Evolutionary conservation across 2,797 vertebrate genomes (phyloP).

Genomic region (Chelon auratus): DNA sequence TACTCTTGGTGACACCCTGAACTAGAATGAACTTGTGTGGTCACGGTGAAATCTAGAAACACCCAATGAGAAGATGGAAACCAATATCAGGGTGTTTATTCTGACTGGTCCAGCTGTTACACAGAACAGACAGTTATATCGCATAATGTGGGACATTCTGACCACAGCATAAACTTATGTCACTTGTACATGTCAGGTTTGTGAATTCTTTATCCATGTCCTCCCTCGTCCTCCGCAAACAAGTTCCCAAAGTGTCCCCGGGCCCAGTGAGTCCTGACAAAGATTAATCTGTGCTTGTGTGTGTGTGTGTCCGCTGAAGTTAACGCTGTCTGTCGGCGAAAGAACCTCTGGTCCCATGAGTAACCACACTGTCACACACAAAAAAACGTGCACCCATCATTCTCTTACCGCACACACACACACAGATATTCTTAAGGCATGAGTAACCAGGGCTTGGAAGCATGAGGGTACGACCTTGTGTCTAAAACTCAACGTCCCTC

Average conservation of each 20-base stretch:
- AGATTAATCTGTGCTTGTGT: slow-evolving; percentile 69
- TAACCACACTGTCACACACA: slow-evolving; percentile 62
- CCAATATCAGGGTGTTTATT: too few relatives aligned
- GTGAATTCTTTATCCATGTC: slow-evolving; percentile 34
- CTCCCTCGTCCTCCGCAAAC: slow-evolving; percentile 59
- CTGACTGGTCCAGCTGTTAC: too few relatives aligned
- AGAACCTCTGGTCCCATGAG: slow-evolving; percentile 76
- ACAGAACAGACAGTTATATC: neutral
- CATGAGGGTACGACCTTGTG: slow-evolving; percentile 70
- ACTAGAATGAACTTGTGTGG: too few relatives aligned
- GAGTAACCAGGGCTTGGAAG: slow-evolving; percentile 67
- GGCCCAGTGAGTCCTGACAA: slow-evolving; percentile 65
- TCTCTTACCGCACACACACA: slow-evolving; percentile 14
- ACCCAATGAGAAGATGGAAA: too few relatives aligned
- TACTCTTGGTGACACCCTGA: too few relatives aligned
- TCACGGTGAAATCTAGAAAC: too few relatives aligned
- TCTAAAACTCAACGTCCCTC: slow-evolving; percentile 57
- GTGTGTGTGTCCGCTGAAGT: slow-evolving; percentile 68
- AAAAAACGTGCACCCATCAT: slow-evolving; percentile 34
- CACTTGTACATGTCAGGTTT: slow-evolving; percentile 2
- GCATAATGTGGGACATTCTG: neutral
- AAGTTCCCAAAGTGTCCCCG: slow-evolving; percentile 62
- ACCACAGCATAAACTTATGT: neutral
- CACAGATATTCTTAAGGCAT: slow-evolving; percentile 56
- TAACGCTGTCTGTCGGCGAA: slow-evolving; percentile 69